These are phyloP conservation scores for Sarcophilus harrisii DNA, from an alignment of 2,797 vertebrate species.

Conservation along the genomic window DNA sequence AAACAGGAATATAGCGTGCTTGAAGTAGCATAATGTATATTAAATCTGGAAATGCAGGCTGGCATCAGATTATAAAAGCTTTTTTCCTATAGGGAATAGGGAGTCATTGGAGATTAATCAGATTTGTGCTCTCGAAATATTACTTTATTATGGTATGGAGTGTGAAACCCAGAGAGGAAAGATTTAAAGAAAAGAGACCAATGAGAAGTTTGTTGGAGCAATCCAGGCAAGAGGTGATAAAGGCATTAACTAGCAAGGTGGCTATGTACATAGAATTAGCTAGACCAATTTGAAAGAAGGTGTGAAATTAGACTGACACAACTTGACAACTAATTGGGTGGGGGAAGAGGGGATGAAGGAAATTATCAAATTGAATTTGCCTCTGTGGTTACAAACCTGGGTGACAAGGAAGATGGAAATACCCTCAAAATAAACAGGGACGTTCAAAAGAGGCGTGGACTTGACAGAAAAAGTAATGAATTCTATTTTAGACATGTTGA, in stretches of 20 bases:
- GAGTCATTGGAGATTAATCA: background rate
- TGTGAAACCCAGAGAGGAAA: background rate
- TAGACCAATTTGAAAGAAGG: background rate
- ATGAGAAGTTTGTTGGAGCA: background rate
- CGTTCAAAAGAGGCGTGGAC: no score
- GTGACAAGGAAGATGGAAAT: background rate
- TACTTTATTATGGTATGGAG: background rate
- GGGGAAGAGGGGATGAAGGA: background rate
- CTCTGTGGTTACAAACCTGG: background rate
- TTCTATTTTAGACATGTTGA: no score
- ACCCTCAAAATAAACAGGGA: no score
- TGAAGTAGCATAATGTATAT: background rate
- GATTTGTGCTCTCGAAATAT: background rate
- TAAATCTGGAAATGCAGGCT: background rate
- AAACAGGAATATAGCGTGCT: background rate
- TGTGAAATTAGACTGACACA: background rate
- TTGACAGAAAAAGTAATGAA: no score
- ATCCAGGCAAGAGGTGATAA: background rate
- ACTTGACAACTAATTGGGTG: background rate
- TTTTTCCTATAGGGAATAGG: background rate
- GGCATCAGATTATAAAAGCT: background rate
- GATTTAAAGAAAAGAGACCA: background rate
- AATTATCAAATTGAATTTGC: background rate
- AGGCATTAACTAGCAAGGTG: background rate
- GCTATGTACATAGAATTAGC: background rate